phyloP scores from a whole-genome alignment of 1,140 invertebrate genomes.

The Radopholus similis region DNA sequence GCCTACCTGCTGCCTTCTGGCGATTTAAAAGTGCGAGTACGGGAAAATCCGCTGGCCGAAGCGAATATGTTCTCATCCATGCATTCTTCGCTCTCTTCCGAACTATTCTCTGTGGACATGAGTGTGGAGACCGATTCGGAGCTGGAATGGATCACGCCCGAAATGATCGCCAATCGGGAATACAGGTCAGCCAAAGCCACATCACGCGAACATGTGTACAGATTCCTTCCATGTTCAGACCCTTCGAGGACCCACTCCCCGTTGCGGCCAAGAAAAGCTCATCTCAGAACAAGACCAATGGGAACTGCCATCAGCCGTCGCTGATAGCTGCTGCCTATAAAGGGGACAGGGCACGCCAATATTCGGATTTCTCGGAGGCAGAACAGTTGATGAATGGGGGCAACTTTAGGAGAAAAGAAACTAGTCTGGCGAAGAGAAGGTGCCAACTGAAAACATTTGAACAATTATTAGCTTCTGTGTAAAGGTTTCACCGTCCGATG shows the following conservation, averaged over 20 bases:
- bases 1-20: constrained; percentile 7
- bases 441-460: background rate
- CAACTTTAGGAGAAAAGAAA: background rate
- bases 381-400: constrained; percentile 29
- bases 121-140: constrained; percentile 58
- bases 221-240: too few relatives aligned
- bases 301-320: background rate
- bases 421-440: background rate
- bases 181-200: background rate
- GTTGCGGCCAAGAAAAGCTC: background rate
- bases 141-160: constrained; percentile 57
- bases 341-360: constrained; percentile 33
- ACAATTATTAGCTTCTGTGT: constrained; percentile 1
- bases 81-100: constrained; percentile 58
- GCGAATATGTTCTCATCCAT: constrained; percentile 48
- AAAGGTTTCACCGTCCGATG: constrained; percentile 21
- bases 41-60: background rate
- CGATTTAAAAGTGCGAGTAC: background rate
- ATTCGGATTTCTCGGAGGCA: constrained; percentile 36
- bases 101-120: constrained; percentile 54
- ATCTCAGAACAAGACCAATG: background rate
- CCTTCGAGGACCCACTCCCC: constrained; percentile 23
- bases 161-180: constrained; percentile 42
- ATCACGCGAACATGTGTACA: background rate
- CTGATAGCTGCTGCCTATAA: constrained; percentile 17